Evolutionary conservation across 2,797 vertebrate genomes (phyloP), one percentile per base, ranked within the genome.

Genomic region (Enteromius thamalakanensis): DNA sequence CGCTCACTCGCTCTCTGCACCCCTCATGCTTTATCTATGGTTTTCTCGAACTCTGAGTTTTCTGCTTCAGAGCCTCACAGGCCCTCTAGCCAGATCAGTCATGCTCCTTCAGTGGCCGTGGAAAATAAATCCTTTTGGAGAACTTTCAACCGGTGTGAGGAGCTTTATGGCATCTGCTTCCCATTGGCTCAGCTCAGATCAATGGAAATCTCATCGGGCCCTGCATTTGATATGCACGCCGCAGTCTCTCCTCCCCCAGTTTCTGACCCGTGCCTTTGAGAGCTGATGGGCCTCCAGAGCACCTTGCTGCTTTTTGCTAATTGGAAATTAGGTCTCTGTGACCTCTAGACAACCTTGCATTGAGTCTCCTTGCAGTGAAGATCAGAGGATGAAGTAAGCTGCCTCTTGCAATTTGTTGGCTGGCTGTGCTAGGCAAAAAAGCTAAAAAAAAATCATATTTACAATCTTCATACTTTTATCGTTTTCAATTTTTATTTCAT

Each of bases 41-140:
- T 83, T 82, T 71, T 76, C 78, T 81, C 79, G 62, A 86, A 88
- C 90, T 92, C 89, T 90, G 92, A 92, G 90, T 90, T 91, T 89
- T 89, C 89, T 87, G 82, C 90, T 86, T 91, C 89, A 90, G 93
- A 93, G 90, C 91, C 84, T 53, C 87, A 89, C 89, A 90, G 84
- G 92, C 93, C 92, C 92, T 91, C 89, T 91, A 92, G 93, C 84
- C 90, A 89, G 92, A 92, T 93, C 87, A 83, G 93, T 93, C 92
- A 93, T 90, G 89, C 92, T 91, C 87, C 87, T 92, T 87, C 84
- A 85, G 91, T 87, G 87, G 89, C 91, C 91, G 42, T 91, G 92
- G 91, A 92, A 93, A 94, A 95, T 95, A 94, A 91, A 94, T 94
- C 89, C 86, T 85, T 92, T 91, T 89, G 88, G 92, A 90, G 88